Percentiles rank a stretch among this genome's conserved stretches.
Evolutionary conservation across 2,888 invertebrate genomes (phyloP).

Genomic region (Asteroscopus sphinx): DNA sequence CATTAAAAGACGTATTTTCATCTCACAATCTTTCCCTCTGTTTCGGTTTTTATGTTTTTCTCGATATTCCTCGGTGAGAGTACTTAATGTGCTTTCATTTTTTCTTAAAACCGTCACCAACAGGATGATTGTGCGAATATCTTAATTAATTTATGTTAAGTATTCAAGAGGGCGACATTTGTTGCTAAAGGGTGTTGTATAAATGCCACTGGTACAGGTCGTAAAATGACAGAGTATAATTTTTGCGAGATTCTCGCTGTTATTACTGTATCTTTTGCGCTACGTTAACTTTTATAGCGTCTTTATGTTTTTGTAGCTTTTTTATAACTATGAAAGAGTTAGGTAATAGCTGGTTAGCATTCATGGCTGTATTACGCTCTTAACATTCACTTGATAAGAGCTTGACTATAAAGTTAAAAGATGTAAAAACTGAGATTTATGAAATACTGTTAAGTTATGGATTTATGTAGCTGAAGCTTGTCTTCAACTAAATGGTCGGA

Average conservation of each 20-base stretch:
- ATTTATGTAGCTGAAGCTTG: constrained; percentile 3
- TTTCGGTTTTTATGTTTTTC: constrained; percentile 85
- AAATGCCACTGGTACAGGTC: constrained; percentile 67
- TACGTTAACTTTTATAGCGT: constrained; percentile 76
- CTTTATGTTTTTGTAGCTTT: constrained; percentile 65
- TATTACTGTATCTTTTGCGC: constrained; percentile 74
- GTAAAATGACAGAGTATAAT: constrained; percentile 71
- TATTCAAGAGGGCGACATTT: constrained; percentile 71
- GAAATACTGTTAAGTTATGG: constrained; percentile 8
- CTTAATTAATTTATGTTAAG: constrained; percentile 89
- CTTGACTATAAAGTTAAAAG: constrained; percentile 30
- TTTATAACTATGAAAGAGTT: constrained; percentile 68
- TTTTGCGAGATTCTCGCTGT: constrained; percentile 71
- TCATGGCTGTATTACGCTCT: constrained; percentile 44
- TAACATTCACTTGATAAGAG: constrained; percentile 40
- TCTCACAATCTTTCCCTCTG: constrained; percentile 76
- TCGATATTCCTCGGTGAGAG: constrained; percentile 76
- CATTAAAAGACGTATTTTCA: constrained; percentile 71
- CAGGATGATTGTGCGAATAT: constrained; percentile 84
- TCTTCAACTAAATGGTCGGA: neutral
- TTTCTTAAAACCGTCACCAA: constrained; percentile 77
- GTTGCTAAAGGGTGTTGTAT: constrained; percentile 75
- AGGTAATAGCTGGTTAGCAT: constrained; percentile 52
- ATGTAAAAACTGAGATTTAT: constrained; percentile 27
- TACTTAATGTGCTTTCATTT: constrained; percentile 75